Base-by-base conservation (phyloP, 2,113 vertebrate species). In the Vimba vimba region DNA sequence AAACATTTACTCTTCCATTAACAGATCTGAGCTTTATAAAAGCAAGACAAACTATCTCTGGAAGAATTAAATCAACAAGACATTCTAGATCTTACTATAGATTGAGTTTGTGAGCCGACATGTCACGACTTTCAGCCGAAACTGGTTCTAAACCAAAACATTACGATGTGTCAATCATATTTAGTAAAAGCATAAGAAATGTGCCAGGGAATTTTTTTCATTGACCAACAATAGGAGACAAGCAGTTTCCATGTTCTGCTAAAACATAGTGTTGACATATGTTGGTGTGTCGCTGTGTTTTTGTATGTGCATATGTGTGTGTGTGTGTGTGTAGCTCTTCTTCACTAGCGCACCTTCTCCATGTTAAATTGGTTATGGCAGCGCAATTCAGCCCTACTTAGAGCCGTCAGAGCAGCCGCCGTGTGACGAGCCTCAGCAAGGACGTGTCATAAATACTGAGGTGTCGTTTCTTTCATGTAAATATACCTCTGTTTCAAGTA, bases 321-420 rank as follows among this genome's bases (percentile, higher is more conserved):
- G 57, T 52, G 59, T n/a, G 8, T 75, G 74, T 69, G 83, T 66
- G 71, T 57, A 77, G 82, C 77, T 71, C 75, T 71, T 86, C 85
- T 75, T 43, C 64, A 25, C 74, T 85, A 86, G 39, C 27, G 39
- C 85, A 79, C 80, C 82, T 78, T 87, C 77, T 69, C 89, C 86
- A 81, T 89, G 86, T 85, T 89, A 88, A 89, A 88, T 86, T 86
- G 87, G 84, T 88, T 90, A 84, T 88, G 87, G 84, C 86, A 86
- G 88, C 45, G 78, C 86, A 88, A 81, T 86, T 82, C 82, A 86
- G 86, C 73, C 55, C 86, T 84, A 86, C 81, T 86, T 84, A 85
- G 36, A 87, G 82, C 78, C 88, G 68, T 86, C 86, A 86, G 83
- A 84, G 78, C 89, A 68, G 82, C 60, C 59, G 74, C 82, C 33